These are phyloP conservation scores for Mobula hypostoma DNA, from an alignment of 2,113 vertebrate genomes.

Conservation along the genomic window DNA sequence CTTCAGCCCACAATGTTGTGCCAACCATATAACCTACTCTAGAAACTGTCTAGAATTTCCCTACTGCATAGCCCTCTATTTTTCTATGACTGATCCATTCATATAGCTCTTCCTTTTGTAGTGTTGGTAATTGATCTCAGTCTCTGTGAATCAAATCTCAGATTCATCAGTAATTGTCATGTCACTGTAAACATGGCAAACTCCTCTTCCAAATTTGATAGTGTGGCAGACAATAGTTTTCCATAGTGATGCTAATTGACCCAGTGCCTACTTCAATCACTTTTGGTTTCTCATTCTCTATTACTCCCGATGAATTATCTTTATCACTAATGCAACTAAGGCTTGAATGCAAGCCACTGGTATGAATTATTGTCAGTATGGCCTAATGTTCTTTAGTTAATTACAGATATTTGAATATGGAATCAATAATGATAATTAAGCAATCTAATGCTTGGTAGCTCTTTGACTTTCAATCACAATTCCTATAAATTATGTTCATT, in stretches of 20 bases:
- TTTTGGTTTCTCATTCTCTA: neutral
- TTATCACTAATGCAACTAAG: neutral
- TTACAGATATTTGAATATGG: neutral
- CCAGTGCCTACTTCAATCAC: neutral
- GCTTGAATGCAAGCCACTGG: neutral
- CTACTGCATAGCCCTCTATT: too few relatives aligned
- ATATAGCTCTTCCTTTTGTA: neutral
- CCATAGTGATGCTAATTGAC: neutral
- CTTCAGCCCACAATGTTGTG: too few relatives aligned
- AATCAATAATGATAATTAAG: conserved; percentile 15
- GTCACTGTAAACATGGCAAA: neutral
- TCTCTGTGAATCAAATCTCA: neutral
- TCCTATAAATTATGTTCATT: neutral
- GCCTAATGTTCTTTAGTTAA: neutral
- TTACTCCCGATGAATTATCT: neutral
- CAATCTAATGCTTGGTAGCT: neutral
- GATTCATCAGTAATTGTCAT: neutral
- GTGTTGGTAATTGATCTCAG: neutral
- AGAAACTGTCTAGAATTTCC: too few relatives aligned
- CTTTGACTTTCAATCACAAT: neutral
- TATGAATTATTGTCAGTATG: neutral
- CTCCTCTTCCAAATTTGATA: neutral
- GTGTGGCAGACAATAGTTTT: neutral
- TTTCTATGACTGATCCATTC: neutral
- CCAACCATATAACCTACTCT: too few relatives aligned